These are phyloP conservation scores for Clarias laeviceps DNA, from an alignment of 2,797 vertebrate species.

Conservation along the genomic window DNA sequence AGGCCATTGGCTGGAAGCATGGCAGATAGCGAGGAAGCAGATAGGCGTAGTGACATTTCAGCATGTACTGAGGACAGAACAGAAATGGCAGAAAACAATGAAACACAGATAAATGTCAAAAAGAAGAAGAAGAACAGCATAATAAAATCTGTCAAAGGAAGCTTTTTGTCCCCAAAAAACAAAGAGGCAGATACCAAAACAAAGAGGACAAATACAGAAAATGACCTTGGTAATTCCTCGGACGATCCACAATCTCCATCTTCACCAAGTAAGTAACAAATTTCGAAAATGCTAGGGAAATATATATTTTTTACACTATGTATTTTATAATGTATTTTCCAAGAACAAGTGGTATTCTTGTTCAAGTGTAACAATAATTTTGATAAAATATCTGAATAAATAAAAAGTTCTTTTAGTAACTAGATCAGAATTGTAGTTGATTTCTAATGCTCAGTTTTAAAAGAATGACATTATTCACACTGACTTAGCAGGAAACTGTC, in stretches of 20 bases:
- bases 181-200: slow-evolving; percentile 52
- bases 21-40: slow-evolving; percentile 50
- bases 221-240: not conserved
- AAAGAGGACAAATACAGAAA: not conserved
- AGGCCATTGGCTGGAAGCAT: slow-evolving; percentile 31
- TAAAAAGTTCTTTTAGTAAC: not conserved
- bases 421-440: not conserved
- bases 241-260: not conserved
- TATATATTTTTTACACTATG: not conserved
- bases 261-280: slow-evolving; percentile 67
- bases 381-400: not conserved
- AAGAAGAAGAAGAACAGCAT: slow-evolving; percentile 35
- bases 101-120: slow-evolving; percentile 31
- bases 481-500: not conserved
- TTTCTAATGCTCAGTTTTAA: not conserved
- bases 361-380: not conserved
- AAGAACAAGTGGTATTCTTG: not conserved
- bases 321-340: not conserved
- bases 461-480: not conserved
- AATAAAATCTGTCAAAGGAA: slow-evolving; percentile 43
- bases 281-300: not conserved
- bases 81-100: slow-evolving; percentile 33
- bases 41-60: slow-evolving; percentile 9
- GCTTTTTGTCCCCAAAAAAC: slow-evolving; percentile 35
- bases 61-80: slow-evolving; percentile 46